A percentile compares a stretch with the other conserved stretches of the same genome.
Evolutionary conservation across 2,888 invertebrate genomes (phyloP).

Genomic region (Norana najaformis): DNA sequence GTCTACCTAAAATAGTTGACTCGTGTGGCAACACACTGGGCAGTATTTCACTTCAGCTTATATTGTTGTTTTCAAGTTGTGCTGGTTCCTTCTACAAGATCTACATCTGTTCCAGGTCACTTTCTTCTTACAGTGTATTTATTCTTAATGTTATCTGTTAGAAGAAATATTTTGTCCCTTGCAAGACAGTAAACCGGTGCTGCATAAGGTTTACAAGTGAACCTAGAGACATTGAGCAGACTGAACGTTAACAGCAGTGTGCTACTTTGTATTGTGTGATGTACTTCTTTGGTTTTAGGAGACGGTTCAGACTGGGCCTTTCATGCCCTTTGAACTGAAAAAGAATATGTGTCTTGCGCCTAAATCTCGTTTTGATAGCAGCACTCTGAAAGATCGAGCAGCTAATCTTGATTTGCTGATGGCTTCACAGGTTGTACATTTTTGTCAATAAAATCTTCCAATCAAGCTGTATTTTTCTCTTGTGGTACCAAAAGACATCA

Average conservation of each 20-base stretch:
- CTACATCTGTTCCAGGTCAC: background rate
- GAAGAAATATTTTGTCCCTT: constrained; percentile 2
- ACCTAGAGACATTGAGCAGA: background rate
- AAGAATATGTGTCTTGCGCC: constrained; percentile 87
- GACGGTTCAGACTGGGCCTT: constrained; percentile 47
- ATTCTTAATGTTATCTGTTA: too few species aligned
- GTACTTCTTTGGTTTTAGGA: constrained; percentile 3
- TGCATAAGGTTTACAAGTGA: background rate
- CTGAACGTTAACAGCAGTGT: background rate
- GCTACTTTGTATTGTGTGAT: background rate
- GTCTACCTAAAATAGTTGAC: background rate
- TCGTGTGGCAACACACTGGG: background rate
- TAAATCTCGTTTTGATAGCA: constrained; percentile 66
- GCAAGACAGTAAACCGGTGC: background rate
- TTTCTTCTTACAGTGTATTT: background rate
- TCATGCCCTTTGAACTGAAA: constrained; percentile 70
- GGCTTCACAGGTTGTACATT: background rate
- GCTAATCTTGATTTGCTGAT: constrained; percentile 55
- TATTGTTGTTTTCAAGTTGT: background rate
- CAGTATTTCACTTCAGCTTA: background rate
- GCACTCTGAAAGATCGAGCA: constrained; percentile 67
- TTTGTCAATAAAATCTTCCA: background rate
- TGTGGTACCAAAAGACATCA: background rate
- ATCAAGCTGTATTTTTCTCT: background rate
- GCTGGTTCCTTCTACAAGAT: background rate